These are phyloP conservation scores for Salmo trutta DNA, from an alignment of 2,797 vertebrate species.

Conservation along the genomic window DNA sequence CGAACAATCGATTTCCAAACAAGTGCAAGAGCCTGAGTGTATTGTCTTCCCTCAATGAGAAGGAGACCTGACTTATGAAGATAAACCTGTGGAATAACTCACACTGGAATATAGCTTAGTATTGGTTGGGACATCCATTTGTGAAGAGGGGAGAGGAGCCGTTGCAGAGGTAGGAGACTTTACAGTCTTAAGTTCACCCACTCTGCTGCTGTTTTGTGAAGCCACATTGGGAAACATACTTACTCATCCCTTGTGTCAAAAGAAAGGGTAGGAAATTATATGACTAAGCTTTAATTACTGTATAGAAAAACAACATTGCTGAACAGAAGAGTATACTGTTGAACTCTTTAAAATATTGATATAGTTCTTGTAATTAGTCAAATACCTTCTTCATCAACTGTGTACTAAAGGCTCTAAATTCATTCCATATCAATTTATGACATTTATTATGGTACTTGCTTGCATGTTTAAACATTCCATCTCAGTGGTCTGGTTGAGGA, in stretches of 20 bases:
- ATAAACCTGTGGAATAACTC: conserved; percentile 51
- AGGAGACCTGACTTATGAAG: conserved; percentile 37
- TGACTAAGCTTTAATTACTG: not conserved
- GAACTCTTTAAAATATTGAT: not conserved
- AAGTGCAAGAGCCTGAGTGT: conserved; percentile 66
- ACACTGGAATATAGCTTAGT: conserved; percentile 67
- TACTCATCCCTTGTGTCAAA: conserved; percentile 7
- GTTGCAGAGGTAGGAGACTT: conserved; percentile 50
- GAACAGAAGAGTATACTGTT: not conserved
- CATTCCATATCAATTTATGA: not conserved
- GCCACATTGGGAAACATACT: conserved; percentile 20
- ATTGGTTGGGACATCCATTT: conserved; percentile 30
- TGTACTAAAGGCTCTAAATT: not conserved
- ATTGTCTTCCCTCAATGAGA: conserved; percentile 60
- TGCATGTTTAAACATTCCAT: not conserved
- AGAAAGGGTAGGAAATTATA: not conserved
- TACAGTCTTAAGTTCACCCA: conserved; percentile 32
- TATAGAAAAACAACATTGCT: no score
- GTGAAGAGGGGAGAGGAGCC: conserved; percentile 19
- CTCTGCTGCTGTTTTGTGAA: conserved; percentile 10
- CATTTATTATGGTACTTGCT: not conserved
- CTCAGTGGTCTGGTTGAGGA: not conserved
- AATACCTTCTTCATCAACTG: not conserved
- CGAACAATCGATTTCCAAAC: conserved; percentile 76
- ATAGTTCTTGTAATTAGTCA: not conserved